Base-by-base conservation (phyloP, 2,113 vertebrate genomes). In the Silurus asotus region DNA sequence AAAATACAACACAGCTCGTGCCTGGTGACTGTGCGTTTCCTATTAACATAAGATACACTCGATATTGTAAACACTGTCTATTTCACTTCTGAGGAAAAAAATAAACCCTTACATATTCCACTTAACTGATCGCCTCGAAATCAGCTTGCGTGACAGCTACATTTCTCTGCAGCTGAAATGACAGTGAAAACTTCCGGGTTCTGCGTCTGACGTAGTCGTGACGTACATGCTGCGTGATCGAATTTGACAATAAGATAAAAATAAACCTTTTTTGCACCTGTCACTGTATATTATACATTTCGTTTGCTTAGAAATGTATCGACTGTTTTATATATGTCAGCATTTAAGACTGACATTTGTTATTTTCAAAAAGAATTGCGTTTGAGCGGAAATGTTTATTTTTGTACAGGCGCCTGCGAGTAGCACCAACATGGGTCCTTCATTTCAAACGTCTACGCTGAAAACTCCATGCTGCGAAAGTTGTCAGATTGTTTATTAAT, bases 341-440 rank as follows among this genome's bases (percentile, higher is more conserved):
- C 1, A 11, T 25, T 76, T 25, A 1, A 53, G 23, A 25, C n/a
- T 7, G n/a, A n/a, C 10, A n/a, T 76, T n/a, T 2, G 37, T 8
- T 51, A 51, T 9, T 72, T 17, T 7, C 49, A 45, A 28, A 67
- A 37, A 37, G 3, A 13, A 25, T 17, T 5, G 2, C 56, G 5
- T 56, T 78, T 6, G 2, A 8, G 3, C 1, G 11, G 11, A 51
- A 76, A 53, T 76, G 3, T 78, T 37, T 37, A 53, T 78, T 84
- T 84, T 15, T 65, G 17, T 56, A 17, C 84, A 86, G 84, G 84
- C 76, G 48, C 85, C 37, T 53, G 65, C 59, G 5, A 74, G 8
- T 62, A 2, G 10, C 5, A 14, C 77, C 6, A 83, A 62, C 19
- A 20, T 14, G 65, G 78, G 85, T 51, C 55, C 56, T 80, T 80